A percentile compares a stretch with the other conserved stretches of the same genome.
Conservation (phyloP, 2,113 vertebrate species). For the Gasterosteus aculeatus region DNA sequence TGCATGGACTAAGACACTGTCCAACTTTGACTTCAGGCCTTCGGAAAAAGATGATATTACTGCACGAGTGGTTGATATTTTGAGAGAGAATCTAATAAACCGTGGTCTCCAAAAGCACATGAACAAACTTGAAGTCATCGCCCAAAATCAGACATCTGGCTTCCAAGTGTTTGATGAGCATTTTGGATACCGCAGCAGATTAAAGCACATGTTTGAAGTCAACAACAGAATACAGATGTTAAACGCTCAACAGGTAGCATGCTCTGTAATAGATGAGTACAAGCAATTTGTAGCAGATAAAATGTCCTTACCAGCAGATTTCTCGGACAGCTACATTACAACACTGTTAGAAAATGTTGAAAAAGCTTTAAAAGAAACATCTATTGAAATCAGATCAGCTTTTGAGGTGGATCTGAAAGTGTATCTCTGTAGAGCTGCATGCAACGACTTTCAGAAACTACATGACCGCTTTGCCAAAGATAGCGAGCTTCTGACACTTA, state of each 20-base stretch:
- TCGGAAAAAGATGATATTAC: slow-evolving; percentile 70
- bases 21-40: slow-evolving; percentile 61
- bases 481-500: slow-evolving; percentile 50
- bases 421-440: slow-evolving; percentile 68
- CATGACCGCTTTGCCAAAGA: slow-evolving; percentile 71
- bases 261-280: slow-evolving; percentile 59
- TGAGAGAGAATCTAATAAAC: slow-evolving; percentile 70
- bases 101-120: slow-evolving; percentile 71
- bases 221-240: slow-evolving; percentile 58
- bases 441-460: slow-evolving; percentile 72
- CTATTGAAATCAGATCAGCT: slow-evolving; percentile 59
- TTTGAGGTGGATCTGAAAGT: slow-evolving; percentile 74
- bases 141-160: slow-evolving; percentile 18
- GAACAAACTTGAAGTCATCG: slow-evolving; percentile 42
- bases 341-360: slow-evolving; percentile 76
- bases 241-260: slow-evolving; percentile 54
- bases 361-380: slow-evolving; percentile 54
- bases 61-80: slow-evolving; percentile 55
- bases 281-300: slow-evolving; percentile 66
- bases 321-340: slow-evolving; percentile 73
- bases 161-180: slow-evolving; percentile 71
- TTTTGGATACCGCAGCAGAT: slow-evolving; percentile 73
- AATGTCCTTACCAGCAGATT: slow-evolving; percentile 58
- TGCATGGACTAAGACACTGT: slow-evolving; percentile 72
- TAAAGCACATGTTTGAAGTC: slow-evolving; percentile 71